These are phyloP conservation scores for Scytalopus superciliaris DNA, from an alignment of 2,113 vertebrate genomes.

Conservation along the genomic window DNA sequence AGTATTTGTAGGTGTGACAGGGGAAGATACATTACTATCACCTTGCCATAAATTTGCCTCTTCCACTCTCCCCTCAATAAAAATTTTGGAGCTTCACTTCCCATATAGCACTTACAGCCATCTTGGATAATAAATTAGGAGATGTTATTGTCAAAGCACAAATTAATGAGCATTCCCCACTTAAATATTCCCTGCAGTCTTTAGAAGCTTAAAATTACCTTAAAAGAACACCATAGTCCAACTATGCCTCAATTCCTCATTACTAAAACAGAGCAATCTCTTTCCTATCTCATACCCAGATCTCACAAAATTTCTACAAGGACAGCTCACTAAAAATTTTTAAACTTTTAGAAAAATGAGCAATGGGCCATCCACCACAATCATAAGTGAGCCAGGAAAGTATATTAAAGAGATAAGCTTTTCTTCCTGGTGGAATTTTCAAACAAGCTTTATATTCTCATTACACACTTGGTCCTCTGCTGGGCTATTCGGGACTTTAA, in stretches of 20 bases:
- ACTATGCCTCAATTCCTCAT: neutral
- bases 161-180: neutral
- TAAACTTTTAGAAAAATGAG: neutral
- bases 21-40: neutral
- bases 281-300: neutral
- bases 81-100: neutral
- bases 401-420: neutral
- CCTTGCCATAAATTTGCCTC: neutral
- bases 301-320: neutral
- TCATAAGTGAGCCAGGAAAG: neutral
- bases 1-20: neutral
- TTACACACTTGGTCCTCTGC: neutral
- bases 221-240: neutral
- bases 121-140: neutral
- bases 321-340: neutral
- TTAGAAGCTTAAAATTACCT: neutral
- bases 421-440: neutral
- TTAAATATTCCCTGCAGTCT: neutral
- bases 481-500: neutral
- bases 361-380: neutral
- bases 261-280: neutral
- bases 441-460: neutral
- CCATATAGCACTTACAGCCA: neutral
- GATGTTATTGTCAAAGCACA: neutral
- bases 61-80: neutral